These are phyloP conservation scores for Vesta saturnalis DNA, from an alignment of 2,888 invertebrate genomes.

Conservation along the genomic window DNA sequence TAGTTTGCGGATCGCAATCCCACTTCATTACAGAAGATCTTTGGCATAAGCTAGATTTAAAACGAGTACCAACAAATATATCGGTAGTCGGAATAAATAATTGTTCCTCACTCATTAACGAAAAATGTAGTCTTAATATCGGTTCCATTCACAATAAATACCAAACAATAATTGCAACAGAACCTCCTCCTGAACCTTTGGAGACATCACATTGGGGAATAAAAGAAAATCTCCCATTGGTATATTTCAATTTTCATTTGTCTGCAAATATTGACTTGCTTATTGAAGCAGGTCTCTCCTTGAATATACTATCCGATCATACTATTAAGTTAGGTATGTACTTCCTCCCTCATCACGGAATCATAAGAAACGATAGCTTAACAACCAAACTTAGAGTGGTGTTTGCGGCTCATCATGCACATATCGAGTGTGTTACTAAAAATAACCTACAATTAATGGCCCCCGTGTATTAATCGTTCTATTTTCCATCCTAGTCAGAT, in stretches of 20 bases:
- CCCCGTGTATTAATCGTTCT: background rate
- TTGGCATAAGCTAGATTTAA: no score
- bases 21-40: no score
- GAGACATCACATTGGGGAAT: background rate
- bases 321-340: background rate
- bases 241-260: background rate
- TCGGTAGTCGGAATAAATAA: no score
- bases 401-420: background rate
- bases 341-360: background rate
- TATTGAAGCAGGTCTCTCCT: background rate
- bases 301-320: background rate
- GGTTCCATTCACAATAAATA: background rate
- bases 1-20: no score
- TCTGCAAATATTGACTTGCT: background rate
- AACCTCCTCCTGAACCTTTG: background rate
- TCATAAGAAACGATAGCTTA: background rate
- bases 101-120: no score
- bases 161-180: background rate
- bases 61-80: no score
- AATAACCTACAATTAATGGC: background rate
- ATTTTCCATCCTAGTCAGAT: background rate
- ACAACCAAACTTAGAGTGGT: slow-evolving; percentile 8
- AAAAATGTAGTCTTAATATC: no score
- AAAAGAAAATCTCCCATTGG: background rate
- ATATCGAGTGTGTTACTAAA: background rate